Percentiles rank a stretch among this genome's conserved stretches.
These are phyloP conservation scores for Cochlearius cochlearius DNA, from an alignment of 2,113 vertebrate species.

Conservation along the genomic window DNA sequence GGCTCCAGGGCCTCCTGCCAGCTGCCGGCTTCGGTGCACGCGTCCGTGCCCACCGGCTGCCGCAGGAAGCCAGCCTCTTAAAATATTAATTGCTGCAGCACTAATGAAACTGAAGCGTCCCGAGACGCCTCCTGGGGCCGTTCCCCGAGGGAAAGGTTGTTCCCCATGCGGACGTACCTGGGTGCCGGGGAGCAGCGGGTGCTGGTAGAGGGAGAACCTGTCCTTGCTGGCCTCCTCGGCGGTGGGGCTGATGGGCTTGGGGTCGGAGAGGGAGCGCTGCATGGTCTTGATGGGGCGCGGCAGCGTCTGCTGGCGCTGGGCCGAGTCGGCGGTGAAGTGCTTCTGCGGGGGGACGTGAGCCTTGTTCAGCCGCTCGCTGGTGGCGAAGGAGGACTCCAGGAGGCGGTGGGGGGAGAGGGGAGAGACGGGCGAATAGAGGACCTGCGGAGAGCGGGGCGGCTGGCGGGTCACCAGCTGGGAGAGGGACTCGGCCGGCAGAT, in stretches of 20 bases:
- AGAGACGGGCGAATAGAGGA: slow-evolving; percentile 96
- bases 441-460: slow-evolving; percentile 95
- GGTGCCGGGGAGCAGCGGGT: slow-evolving; percentile 85
- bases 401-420: slow-evolving; percentile 94
- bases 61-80: not conserved
- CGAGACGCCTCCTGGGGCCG: not conserved
- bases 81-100: not conserved
- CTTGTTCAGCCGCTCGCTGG: slow-evolving; percentile 95
- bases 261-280: slow-evolving; percentile 96
- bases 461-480: slow-evolving; percentile 89
- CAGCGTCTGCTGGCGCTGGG: slow-evolving; percentile 89
- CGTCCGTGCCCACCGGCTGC: not conserved
- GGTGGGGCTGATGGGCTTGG: slow-evolving; percentile 97
- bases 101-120: not conserved
- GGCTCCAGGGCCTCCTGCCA: not conserved
- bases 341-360: slow-evolving; percentile 97
- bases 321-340: slow-evolving; percentile 86
- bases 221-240: slow-evolving; percentile 91
- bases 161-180: slow-evolving; percentile 79
- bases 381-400: slow-evolving; percentile 91
- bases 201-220: slow-evolving; percentile 93
- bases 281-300: slow-evolving; percentile 96
- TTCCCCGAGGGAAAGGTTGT: not conserved
- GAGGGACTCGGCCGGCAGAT: slow-evolving; percentile 85
- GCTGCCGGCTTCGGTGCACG: not conserved